Evolutionary conservation across 2,797 vertebrate species (phyloP).

Genomic region (Garrulus glandarius): DNA sequence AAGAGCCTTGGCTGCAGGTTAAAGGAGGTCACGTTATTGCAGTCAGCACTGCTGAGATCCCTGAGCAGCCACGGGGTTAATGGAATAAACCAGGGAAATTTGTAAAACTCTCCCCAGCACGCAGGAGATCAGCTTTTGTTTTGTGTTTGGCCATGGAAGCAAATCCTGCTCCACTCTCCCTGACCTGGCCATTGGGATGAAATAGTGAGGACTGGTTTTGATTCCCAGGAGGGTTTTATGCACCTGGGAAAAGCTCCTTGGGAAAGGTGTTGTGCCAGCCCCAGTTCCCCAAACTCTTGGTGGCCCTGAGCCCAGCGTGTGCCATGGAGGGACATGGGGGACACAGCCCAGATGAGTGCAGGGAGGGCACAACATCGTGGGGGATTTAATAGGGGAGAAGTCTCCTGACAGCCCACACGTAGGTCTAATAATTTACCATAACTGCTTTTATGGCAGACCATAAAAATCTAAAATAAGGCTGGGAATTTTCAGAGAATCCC

Average conservation of each 20-base stretch:
- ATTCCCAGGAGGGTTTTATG: not conserved
- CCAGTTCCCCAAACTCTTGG: no score
- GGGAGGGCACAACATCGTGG: not conserved
- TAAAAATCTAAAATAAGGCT: constrained; percentile 28
- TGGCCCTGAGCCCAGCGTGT: not conserved
- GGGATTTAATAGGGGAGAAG: not conserved
- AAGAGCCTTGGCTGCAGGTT: not conserved
- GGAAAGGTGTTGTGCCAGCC: not conserved
- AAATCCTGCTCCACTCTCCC: not conserved
- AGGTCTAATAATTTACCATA: constrained; percentile 20
- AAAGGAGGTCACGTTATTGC: not conserved
- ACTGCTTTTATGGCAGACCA: not conserved
- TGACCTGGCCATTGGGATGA: not conserved
- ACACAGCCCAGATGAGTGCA: not conserved
- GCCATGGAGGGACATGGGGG: rapidly evolving
- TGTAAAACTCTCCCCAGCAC: not conserved
- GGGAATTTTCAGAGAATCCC: constrained; percentile 5
- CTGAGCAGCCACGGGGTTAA: not conserved
- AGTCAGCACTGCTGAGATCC: not conserved
- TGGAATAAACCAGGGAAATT: not conserved
- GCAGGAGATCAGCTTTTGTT: not conserved
- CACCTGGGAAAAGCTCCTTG: not conserved
- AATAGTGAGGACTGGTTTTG: not conserved
- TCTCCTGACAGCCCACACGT: not conserved
- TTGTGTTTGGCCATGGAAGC: not conserved